phyloP scores from a whole-genome alignment of 2,113 vertebrate genomes.

The Stictonetta naevosa region DNA sequence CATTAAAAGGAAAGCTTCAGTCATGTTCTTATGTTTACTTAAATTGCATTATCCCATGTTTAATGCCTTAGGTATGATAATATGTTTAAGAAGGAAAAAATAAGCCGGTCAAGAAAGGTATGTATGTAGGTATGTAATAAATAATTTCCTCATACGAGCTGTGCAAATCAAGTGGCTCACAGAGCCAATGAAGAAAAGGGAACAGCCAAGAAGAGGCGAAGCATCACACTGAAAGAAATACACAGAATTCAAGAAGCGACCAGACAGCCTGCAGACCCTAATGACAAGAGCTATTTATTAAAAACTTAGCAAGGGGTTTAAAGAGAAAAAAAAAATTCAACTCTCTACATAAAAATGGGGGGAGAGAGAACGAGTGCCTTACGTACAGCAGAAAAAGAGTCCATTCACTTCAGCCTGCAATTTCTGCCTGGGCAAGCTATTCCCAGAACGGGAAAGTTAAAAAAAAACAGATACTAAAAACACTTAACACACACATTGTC shows the following conservation, averaged over 20 bases:
- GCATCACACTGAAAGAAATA: neutral
- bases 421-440: neutral
- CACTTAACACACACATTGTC: fast-evolving
- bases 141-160: neutral
- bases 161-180: neutral
- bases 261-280: neutral
- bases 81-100: neutral
- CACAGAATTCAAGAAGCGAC: fast-evolving
- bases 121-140: fast-evolving
- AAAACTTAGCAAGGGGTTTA: neutral
- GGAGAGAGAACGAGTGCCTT: neutral
- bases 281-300: neutral
- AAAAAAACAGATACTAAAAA: fast-evolving
- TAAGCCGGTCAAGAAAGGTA: neutral
- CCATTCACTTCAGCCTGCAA: neutral
- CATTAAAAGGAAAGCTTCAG: fast-evolving
- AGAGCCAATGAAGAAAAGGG: neutral
- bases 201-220: neutral
- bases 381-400: neutral
- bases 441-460: neutral
- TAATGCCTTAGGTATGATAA: neutral
- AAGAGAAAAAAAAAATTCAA: neutral
- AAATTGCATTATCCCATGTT: neutral
- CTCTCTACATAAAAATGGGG: neutral
- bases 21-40: neutral